Evolutionary conservation across 1,140 invertebrate species (phyloP), one percentile per base, ranked within the genome.

Genomic region (Planococcus citri): DNA sequence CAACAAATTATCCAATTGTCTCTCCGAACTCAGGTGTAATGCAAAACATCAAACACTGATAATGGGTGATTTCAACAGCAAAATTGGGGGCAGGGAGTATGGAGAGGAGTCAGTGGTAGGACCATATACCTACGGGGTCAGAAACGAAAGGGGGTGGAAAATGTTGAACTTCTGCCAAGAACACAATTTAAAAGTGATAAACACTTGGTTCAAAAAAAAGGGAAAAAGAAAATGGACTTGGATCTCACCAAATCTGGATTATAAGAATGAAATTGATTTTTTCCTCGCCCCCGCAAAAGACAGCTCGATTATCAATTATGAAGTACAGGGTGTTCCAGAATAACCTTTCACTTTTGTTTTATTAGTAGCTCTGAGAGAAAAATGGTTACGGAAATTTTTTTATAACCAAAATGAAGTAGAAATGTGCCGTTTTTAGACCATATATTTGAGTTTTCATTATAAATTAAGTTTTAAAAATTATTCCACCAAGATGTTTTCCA

Each of bases 1-100:
- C 17, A 3, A 2, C 4, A 51, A 51, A 9, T 20, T 51, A n/a
- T 51, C 41, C 10, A 51, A 17, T 51, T 2, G 6, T 3, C 6
- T 51, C 9, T 2, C 2, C 4, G 38, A 69, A 8, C 21, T 57
- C 14, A 37, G 3, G 4, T 22, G 3, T 58, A 14, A 9, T 37
- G 3, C 12, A n/a, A 69, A 69, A 57, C 25, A 27, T 27, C 58
- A 24, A 69, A n/a, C 17, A 58, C 25, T 33, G 27, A 57, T 27
- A 14, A 69, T 69, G 21, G 68, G 68, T 2, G 68, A 69, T 21
- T 69, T 69, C 38, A 69, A 69, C 68, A 69, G 68, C 27, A 57
- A 38, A 38, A 38, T 69, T 3, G 68, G 68, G 10, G 3, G 6
- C n/a, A 6, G 68, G 10, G 14, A 29, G 2, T 27, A 8, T 12